phyloP scores from a whole-genome alignment of 2,113 vertebrate genomes.

The Clarias magur region DNA sequence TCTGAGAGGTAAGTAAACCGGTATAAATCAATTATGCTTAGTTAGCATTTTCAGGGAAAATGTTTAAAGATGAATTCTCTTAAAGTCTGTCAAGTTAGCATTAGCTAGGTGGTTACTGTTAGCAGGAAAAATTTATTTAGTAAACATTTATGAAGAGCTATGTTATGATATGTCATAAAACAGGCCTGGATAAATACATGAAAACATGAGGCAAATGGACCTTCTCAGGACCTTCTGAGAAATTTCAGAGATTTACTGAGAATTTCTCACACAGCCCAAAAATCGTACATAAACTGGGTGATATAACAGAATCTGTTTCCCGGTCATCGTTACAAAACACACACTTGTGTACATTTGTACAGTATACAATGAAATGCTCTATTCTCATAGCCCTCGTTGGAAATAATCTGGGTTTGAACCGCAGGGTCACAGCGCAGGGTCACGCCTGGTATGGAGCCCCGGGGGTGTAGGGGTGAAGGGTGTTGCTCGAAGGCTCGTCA shows the following conservation, averaged over 20 bases:
- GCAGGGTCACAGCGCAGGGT: background rate
- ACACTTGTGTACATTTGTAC: background rate
- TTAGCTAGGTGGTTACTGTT: background rate
- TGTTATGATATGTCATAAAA: background rate
- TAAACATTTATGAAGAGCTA: background rate
- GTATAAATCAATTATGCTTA: background rate
- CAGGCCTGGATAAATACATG: background rate
- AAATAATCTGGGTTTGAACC: background rate
- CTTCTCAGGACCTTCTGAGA: background rate
- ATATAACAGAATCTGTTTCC: background rate
- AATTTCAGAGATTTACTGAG: background rate
- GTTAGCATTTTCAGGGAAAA: background rate
- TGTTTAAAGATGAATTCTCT: background rate
- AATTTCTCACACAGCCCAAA: background rate
- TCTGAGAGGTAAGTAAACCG: background rate
- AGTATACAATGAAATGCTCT: constrained; percentile 22
- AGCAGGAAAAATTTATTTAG: background rate
- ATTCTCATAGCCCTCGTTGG: background rate
- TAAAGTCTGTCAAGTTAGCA: background rate
- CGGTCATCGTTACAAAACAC: background rate
- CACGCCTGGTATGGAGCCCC: constrained; percentile 1
- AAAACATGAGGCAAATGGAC: background rate
- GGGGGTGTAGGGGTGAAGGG: constrained; percentile 12
- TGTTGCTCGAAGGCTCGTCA: background rate
- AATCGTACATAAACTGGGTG: background rate